These are phyloP conservation scores for Tachysurus vachellii DNA, from an alignment of 2,113 vertebrate genomes.

Conservation along the genomic window DNA sequence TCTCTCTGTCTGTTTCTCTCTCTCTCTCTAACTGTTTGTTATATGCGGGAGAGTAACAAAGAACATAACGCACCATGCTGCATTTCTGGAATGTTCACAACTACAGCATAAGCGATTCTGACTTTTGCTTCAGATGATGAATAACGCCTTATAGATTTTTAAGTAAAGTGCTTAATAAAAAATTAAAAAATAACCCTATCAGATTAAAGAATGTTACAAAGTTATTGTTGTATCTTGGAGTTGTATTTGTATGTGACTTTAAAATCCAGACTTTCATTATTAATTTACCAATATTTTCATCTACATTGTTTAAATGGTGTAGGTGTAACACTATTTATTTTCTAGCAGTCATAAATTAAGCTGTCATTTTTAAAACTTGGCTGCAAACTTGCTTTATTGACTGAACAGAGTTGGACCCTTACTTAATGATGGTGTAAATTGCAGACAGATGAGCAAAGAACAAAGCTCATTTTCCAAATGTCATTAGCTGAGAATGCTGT, in stretches of 20 bases:
- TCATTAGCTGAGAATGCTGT: neutral
- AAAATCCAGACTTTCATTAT: no score
- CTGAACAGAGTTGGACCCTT: neutral
- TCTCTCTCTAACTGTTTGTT: neutral
- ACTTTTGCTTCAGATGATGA: neutral
- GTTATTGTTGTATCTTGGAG: neutral
- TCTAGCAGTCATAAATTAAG: neutral
- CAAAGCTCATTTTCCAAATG: conserved; percentile 11
- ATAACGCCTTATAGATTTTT: neutral
- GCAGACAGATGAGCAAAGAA: conserved; percentile 3
- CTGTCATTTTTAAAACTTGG: neutral
- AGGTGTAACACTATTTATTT: no score
- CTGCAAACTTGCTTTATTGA: neutral
- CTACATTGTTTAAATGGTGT: no score
- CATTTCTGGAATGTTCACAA: neutral
- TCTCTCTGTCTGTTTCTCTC: neutral
- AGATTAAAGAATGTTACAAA: neutral
- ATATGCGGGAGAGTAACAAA: neutral
- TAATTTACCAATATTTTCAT: no score
- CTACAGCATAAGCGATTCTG: neutral
- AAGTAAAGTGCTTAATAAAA: neutral
- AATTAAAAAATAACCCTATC: neutral
- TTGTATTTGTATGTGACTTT: no score
- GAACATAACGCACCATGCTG: neutral
- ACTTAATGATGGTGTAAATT: conserved; percentile 20